phyloP scores from a whole-genome alignment of 2,797 vertebrate genomes.

The Lacerta viridis region DNA sequence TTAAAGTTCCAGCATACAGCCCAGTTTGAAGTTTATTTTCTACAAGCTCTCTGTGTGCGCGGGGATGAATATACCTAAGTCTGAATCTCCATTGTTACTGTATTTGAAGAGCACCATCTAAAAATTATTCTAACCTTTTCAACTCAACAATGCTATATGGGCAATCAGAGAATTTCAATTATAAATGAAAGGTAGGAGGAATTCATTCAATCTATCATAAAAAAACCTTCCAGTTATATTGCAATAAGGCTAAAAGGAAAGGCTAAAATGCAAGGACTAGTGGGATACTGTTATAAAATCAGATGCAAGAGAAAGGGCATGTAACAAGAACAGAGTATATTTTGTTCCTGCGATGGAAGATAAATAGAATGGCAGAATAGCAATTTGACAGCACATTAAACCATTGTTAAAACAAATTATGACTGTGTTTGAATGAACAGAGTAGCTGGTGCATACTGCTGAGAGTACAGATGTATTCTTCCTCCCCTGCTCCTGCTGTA shows the following conservation, averaged over 20 bases:
- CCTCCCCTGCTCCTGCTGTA: too few relatives aligned
- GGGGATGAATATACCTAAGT: background rate
- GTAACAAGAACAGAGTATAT: background rate
- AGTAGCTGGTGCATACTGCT: too few relatives aligned
- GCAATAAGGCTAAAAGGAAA: background rate
- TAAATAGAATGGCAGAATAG: background rate
- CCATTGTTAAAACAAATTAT: too few relatives aligned
- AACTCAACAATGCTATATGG: background rate
- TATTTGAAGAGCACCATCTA: background rate
- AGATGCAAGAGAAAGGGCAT: background rate
- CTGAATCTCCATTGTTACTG: background rate
- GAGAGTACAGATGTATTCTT: too few relatives aligned
- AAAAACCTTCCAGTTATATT: too few relatives aligned
- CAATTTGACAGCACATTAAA: background rate
- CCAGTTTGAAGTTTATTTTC: background rate
- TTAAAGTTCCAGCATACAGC: background rate
- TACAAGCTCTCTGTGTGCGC: background rate
- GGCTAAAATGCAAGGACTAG: background rate
- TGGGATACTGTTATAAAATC: background rate
- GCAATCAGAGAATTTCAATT: background rate
- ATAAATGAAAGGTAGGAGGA: background rate
- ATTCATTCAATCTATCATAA: background rate
- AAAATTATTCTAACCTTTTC: background rate
- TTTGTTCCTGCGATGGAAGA: background rate
- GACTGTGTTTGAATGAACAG: too few relatives aligned